These are phyloP conservation scores for Tapirus indicus DNA, from an alignment of 2,797 vertebrate genomes.

Conservation along the genomic window DNA sequence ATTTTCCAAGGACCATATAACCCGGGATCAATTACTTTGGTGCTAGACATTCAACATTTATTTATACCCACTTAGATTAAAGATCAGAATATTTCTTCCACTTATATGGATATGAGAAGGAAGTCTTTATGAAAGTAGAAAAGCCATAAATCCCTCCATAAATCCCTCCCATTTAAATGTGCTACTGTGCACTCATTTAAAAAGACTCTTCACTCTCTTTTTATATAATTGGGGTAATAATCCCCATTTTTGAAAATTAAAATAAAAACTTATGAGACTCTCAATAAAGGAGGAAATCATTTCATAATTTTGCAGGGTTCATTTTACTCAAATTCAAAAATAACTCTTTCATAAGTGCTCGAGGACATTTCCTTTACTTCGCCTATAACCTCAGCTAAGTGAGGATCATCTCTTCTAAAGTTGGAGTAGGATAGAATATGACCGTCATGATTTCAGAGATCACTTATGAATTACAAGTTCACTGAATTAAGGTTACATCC, in stretches of 20 bases:
- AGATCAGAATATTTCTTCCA: background rate
- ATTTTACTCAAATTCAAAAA: constrained; percentile 61
- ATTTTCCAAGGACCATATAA: background rate
- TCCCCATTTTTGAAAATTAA: constrained; percentile 24
- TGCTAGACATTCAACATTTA: background rate
- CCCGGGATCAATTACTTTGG: background rate
- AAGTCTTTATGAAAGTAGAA: background rate
- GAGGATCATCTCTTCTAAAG: background rate
- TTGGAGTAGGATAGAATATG: background rate
- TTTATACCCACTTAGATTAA: background rate
- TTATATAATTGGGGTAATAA: background rate
- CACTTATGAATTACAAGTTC: background rate
- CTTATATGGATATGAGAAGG: background rate
- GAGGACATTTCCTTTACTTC: constrained; percentile 1
- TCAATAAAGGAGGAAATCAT: background rate
- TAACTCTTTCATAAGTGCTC: constrained; percentile 36
- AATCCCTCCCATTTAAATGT: no score
- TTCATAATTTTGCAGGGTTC: constrained; percentile 36
- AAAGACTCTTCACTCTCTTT: background rate
- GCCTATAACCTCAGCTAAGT: background rate
- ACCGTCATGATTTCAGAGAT: background rate
- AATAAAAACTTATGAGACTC: background rate
- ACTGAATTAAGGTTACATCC: background rate
- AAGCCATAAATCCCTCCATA: background rate
- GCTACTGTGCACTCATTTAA: background rate